Percentiles rank a stretch among this genome's conserved stretches.
Evolutionary conservation across 2,888 invertebrate genomes (phyloP).

Genomic region (Sesia bembeciformis): DNA sequence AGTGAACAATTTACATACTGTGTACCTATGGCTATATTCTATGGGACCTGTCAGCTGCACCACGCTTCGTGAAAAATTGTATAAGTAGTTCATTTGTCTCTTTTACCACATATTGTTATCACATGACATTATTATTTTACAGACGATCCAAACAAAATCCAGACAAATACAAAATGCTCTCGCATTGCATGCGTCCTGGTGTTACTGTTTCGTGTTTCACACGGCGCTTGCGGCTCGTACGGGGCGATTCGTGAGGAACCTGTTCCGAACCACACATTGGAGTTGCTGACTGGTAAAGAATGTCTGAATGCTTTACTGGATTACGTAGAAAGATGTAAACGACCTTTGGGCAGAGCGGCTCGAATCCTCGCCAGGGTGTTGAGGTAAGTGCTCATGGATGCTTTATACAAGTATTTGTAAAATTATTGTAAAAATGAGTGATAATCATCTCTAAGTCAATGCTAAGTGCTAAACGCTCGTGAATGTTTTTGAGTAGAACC

Average conservation of each 20-base stretch:
- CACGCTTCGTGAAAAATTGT: too few relatives aligned
- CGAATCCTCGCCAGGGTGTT: slow-evolving; percentile 69
- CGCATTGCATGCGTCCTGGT: slow-evolving; percentile 57
- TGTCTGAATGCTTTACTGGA: slow-evolving; percentile 59
- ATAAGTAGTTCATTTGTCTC: too few relatives aligned
- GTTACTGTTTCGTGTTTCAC: slow-evolving; percentile 50
- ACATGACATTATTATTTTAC: slow-evolving; percentile 11
- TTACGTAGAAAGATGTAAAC: slow-evolving; percentile 57
- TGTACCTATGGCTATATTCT: too few relatives aligned
- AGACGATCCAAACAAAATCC: slow-evolving; percentile 29
- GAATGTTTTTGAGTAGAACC: too few relatives aligned
- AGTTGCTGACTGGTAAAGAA: slow-evolving; percentile 45
- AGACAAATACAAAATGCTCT: slow-evolving; percentile 33
- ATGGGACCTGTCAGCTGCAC: too few relatives aligned
- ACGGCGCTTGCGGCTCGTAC: slow-evolving; percentile 38
- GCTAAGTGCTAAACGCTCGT: too few relatives aligned
- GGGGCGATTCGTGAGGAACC: slow-evolving; percentile 34
- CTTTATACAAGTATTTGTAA: too few relatives aligned
- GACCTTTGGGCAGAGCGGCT: slow-evolving; percentile 63
- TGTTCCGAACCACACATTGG: slow-evolving; percentile 39
- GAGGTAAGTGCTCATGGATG: slow-evolving; percentile 35
- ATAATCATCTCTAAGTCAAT: too few relatives aligned
- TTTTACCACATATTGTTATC: background rate
- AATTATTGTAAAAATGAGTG: too few relatives aligned
- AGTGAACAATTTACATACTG: too few relatives aligned